Base-by-base conservation (phyloP, 2,888 invertebrate genomes). In the Mesoligia furuncula region DNA sequence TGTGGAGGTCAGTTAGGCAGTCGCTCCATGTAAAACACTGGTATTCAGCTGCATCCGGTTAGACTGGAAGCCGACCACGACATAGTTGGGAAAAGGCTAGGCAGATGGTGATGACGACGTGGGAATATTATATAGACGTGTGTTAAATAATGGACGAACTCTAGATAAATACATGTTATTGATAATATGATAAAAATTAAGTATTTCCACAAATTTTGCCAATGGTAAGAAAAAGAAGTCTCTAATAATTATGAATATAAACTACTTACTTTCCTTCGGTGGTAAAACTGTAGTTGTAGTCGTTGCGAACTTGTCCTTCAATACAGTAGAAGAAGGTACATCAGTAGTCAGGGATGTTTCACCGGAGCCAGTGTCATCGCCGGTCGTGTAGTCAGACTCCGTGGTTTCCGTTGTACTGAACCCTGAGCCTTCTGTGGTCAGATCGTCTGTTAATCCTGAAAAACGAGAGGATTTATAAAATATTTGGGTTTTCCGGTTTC, bases 381-480 rank as follows among this genome's bases (percentile, higher is more conserved):
- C 75, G 0, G 57, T 81, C 13, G 75, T 75, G 24, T 75, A 80
- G 51, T 85, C 85, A 2, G 61, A 66, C 17, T 69, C 72, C 3
- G 71, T 70, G 13, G 59, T 66, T 15, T 73, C 73, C 15, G 67
- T 45, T 20, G 76, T 39, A 42, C 59, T 45, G 36, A 77, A 72
- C 20, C 83, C 83, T 24, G 83, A 83, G 8, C 82, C 82, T 39
- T 85, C 69, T 27, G 62, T 73, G 6, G 62, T 67, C 24, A 71
- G 6, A n/a, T 73, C 70, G 6, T 83, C 83, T 20, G 76, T 71
- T n/a, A 70, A 42, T 68, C 51, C 85, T 83, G 61, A n/a, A 36
- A 64, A 45, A 48, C 2, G 9, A 39, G 11, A 36, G 8, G n/a
- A 20, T 67, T 24, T 11, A 45, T 48, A 31, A 54, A 61, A 61